A percentile compares a stretch with the other conserved stretches of the same genome.
Conservation (phyloP, 2,113 vertebrate genomes). For the Oncorhynchus kisutch region DNA sequence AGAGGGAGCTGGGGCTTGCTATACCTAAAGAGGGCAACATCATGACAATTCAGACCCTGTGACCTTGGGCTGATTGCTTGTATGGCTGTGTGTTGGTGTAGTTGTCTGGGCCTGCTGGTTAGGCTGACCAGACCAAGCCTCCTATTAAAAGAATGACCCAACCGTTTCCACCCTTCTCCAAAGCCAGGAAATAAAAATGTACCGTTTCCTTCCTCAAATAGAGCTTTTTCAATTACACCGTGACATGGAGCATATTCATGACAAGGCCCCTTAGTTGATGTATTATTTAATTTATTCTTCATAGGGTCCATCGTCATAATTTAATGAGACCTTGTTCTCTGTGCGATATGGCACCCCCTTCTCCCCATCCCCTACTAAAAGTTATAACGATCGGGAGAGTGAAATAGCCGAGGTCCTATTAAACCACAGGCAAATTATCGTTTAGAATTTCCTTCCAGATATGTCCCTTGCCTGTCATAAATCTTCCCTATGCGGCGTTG, state of each 20-base stretch:
- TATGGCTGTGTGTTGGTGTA: constrained; percentile 10
- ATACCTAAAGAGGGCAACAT: no score
- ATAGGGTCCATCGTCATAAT: constrained; percentile 9
- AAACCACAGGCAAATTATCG: constrained; percentile 43
- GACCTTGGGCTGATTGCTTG: constrained; percentile 33
- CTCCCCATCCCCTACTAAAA: not conserved
- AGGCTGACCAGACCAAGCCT: constrained; percentile 4
- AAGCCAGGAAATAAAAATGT: constrained; percentile 16
- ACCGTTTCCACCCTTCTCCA: not conserved
- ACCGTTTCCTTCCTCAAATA: not conserved
- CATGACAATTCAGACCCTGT: not conserved
- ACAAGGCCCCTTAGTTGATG: constrained; percentile 20
- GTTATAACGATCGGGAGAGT: constrained; percentile 17
- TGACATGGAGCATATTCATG: constrained; percentile 4
- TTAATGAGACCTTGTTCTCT: constrained; percentile 3
- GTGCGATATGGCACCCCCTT: not conserved
- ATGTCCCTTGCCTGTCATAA: constrained; percentile 47
- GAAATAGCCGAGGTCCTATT: constrained; percentile 35
- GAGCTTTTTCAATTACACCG: constrained; percentile 30
- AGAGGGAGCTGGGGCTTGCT: no score
- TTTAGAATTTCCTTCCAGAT: constrained; percentile 42
- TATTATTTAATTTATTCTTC: constrained; percentile 18
- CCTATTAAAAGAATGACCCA: constrained; percentile 22
- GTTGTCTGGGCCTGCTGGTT: not conserved
- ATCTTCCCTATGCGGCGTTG: constrained; percentile 31